Evolutionary conservation across 2,797 vertebrate species (phyloP), one percentile per base, ranked within the genome.

Genomic region (Morelia viridis): DNA sequence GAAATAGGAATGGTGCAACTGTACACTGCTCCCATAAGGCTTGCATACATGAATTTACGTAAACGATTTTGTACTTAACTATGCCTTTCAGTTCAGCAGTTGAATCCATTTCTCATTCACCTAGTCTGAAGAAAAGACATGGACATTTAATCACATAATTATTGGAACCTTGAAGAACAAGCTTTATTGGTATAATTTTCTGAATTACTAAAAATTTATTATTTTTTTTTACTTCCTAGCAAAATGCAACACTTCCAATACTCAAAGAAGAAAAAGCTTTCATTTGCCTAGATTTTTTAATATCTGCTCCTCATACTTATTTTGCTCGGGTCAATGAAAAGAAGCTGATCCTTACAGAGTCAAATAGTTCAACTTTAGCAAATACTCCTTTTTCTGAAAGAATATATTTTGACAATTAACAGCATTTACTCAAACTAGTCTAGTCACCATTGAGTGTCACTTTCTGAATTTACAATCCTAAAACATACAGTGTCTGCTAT

Each of bases 81-180:
- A 58, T 68, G 24, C 11, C 7, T 85, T 92, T 35, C 60, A 24
- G 41, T 68, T 56, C 26, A 85, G 4, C 87, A 12, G n/a, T n/a
- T 80, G 68, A 90, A 90, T 80, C 10, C 24, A 94, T 92, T 94
- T 94, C 71, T 93, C 93, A 95, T 93, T 96, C 95, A 94, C 94
- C 93, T 95, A 93, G 93, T 94, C 92, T 61, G 71, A 64, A 94
- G 92, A 96, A 91, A 96, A 96, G 87, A 88, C 93, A 88, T 2
- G 85, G 95, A 95, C 94, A 92, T 87, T 92, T 95, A 95, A 95
- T 94, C 91, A 93, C 93, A 96, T 95, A 92, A 94, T 92, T 50
- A 90, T 96, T 92, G 95, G 58, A 92, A 93, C 93, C 85, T 95
- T 91, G 91, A 93, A 93, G 56, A 90, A 88, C 94, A 92, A 95